Evolutionary conservation across 2,888 invertebrate species (phyloP).

Genomic region (Drosophila neoperkinsi): DNA sequence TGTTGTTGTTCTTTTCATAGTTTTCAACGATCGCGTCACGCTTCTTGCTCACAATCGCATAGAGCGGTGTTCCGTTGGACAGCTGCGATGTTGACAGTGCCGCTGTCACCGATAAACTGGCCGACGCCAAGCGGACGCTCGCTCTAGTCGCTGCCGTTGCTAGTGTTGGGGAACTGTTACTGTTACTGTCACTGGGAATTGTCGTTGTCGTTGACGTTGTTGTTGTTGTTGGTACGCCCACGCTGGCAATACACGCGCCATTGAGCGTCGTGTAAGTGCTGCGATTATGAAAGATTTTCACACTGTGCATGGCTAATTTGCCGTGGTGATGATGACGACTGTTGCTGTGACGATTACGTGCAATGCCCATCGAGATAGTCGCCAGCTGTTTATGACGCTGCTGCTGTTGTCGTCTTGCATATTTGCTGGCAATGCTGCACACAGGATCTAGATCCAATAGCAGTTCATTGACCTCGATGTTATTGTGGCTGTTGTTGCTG

Average conservation of each 20-base stretch:
- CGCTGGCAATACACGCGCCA: conserved; percentile 43
- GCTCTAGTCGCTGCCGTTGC: conserved; percentile 41
- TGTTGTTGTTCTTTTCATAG: conserved; percentile 47
- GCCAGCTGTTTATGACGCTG: conserved; percentile 71
- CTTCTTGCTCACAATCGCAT: conserved; percentile 82
- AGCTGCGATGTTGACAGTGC: conserved; percentile 67
- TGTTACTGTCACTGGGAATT: conserved; percentile 20
- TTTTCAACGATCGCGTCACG: conserved; percentile 54
- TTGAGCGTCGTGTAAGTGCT: conserved; percentile 48
- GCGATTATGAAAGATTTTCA: conserved; percentile 84
- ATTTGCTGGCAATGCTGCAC: conserved; percentile 83
- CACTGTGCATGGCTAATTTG: conserved; percentile 84
- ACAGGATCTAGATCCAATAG: conserved; percentile 76
- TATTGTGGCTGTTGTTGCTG: conserved; percentile 14
- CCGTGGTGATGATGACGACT: conserved; percentile 62
- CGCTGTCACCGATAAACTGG: conserved; percentile 73
- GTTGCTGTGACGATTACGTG: conserved; percentile 71
- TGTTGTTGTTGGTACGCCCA: conserved; percentile 41
- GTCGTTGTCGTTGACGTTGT: conserved; percentile 18
- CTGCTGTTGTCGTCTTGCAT: conserved; percentile 75
- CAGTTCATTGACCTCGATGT: conserved; percentile 63
- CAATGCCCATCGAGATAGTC: conserved; percentile 70
- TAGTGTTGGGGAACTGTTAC: conserved; percentile 9
- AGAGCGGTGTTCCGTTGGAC: conserved; percentile 65
- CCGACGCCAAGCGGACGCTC: conserved; percentile 39